Percentiles rank a stretch among this genome's conserved stretches.
These are phyloP conservation scores for Acestrorhynchus altus DNA, from an alignment of 2,797 vertebrate genomes.

Conservation along the genomic window DNA sequence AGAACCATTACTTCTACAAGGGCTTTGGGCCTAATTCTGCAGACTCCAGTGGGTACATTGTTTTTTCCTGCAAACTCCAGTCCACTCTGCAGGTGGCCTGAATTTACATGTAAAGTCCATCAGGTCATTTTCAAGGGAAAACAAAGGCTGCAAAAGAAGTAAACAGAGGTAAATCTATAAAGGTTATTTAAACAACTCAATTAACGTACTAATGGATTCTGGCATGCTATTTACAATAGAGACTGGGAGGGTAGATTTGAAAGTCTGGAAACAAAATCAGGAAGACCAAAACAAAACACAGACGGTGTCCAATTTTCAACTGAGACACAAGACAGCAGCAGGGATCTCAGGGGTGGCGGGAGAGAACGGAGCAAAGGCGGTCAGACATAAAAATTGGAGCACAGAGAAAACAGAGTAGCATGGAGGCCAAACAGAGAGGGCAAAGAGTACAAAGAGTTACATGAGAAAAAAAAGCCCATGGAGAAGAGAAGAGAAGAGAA, in stretches of 20 bases:
- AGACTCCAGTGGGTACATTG: neutral
- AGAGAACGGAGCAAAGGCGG: slow-evolving; percentile 59
- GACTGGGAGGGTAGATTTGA: slow-evolving; percentile 11
- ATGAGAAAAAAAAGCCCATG: slow-evolving; percentile 40
- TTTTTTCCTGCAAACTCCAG: neutral
- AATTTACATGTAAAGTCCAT: slow-evolving; percentile 30
- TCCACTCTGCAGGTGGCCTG: neutral
- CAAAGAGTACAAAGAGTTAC: slow-evolving; percentile 42
- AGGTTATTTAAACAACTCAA: slow-evolving; percentile 49
- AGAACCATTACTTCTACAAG: slow-evolving; percentile 8
- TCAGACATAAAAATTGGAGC: slow-evolving; percentile 48
- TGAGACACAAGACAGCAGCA: slow-evolving; percentile 57
- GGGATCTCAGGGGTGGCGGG: slow-evolving; percentile 60
- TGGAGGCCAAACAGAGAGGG: slow-evolving; percentile 53
- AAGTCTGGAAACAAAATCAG: slow-evolving; percentile 53
- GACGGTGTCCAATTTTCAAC: slow-evolving; percentile 54
- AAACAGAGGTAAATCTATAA: slow-evolving; percentile 43
- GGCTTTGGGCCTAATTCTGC: slow-evolving; percentile 6
- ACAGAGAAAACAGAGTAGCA: neutral
- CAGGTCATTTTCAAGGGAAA: slow-evolving; percentile 54
- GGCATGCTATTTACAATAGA: slow-evolving; percentile 48
- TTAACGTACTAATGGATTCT: slow-evolving; percentile 47
- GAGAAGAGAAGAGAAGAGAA: slow-evolving; percentile 20
- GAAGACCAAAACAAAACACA: slow-evolving; percentile 58
- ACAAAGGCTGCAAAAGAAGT: slow-evolving; percentile 46